Evolutionary conservation across 1,140 invertebrate species (phyloP).

Genomic region (Drosophila ercepeae): DNA sequence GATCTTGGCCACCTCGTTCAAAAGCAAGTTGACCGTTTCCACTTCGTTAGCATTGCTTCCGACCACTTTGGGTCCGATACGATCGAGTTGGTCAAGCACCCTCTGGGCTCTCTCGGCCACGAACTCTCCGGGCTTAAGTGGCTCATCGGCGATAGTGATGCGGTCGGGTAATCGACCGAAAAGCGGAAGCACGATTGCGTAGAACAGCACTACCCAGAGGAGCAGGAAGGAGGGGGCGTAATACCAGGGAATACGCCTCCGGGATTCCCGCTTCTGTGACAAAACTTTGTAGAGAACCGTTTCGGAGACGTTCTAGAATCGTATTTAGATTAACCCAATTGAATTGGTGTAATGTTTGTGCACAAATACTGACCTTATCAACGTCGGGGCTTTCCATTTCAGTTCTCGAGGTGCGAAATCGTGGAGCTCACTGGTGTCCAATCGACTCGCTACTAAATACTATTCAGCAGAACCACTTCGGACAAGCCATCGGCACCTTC

Average conservation of each 20-base stretch:
- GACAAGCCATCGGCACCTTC: neutral
- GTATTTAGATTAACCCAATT: conserved; percentile 3
- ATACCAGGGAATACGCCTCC: conserved; percentile 38
- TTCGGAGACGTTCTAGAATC: neutral
- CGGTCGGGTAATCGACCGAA: conserved; percentile 56
- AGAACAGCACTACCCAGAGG: conserved; percentile 66
- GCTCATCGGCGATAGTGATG: conserved; percentile 42
- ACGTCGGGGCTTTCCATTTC: conserved; percentile 6
- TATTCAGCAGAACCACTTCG: neutral
- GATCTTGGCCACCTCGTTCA: conserved; percentile 78
- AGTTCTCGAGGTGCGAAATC: neutral
- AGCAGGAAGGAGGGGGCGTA: conserved; percentile 57
- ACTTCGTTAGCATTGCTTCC: conserved; percentile 88
- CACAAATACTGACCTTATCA: conserved; percentile 28
- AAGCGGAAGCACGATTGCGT: conserved; percentile 59
- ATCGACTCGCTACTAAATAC: conserved; percentile 10
- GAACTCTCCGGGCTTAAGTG: conserved; percentile 41
- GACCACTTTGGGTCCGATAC: conserved; percentile 88
- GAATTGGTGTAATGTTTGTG: conserved; percentile 5
- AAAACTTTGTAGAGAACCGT: conserved; percentile 30
- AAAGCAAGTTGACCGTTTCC: conserved; percentile 85
- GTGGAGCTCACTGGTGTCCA: conserved; percentile 13
- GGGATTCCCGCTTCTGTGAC: conserved; percentile 3
- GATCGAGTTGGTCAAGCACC: conserved; percentile 87
- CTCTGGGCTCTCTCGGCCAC: conserved; percentile 68